These are phyloP conservation scores for Cryptocephalus primarius DNA, from an alignment of 2,888 invertebrate species.

Conservation along the genomic window DNA sequence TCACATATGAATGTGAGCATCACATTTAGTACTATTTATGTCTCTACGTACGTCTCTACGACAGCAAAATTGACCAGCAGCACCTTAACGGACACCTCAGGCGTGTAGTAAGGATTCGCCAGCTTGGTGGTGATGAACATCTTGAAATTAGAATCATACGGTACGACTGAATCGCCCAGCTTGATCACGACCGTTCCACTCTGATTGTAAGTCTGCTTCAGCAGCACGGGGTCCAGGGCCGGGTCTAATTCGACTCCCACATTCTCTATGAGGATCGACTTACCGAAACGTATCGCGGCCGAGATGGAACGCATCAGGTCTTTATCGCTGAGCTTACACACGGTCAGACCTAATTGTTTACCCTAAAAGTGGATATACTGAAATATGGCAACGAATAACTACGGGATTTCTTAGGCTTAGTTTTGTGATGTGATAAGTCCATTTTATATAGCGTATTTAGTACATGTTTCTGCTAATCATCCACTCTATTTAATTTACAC, in stretches of 20 bases:
- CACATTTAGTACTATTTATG: too few species aligned
- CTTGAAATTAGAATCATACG: constrained; percentile 65
- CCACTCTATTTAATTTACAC: too few species aligned
- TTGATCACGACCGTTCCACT: constrained; percentile 65
- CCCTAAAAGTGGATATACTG: constrained; percentile 37
- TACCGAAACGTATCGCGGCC: constrained; percentile 62
- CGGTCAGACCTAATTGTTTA: constrained; percentile 56
- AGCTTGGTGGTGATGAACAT: constrained; percentile 82
- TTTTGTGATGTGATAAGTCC: too few species aligned
- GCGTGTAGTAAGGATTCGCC: constrained; percentile 80
- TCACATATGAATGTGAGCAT: too few species aligned
- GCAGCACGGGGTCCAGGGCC: constrained; percentile 70
- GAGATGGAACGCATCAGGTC: constrained; percentile 60
- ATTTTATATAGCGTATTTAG: too few species aligned
- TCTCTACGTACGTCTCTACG: constrained; percentile 56
- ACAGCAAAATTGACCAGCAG: constrained; percentile 84
- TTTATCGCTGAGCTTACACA: constrained; percentile 61
- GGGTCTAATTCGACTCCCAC: constrained; percentile 78
- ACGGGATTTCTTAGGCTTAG: too few species aligned
- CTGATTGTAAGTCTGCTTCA: constrained; percentile 67
- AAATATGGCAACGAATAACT: too few species aligned
- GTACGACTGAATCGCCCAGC: constrained; percentile 75
- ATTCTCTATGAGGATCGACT: constrained; percentile 71
- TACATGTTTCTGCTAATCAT: too few species aligned
- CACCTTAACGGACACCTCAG: constrained; percentile 78